Evolutionary conservation across 2,113 vertebrate genomes (phyloP), one percentile per base, ranked within the genome.

Genomic region (Lonchura striata): DNA sequence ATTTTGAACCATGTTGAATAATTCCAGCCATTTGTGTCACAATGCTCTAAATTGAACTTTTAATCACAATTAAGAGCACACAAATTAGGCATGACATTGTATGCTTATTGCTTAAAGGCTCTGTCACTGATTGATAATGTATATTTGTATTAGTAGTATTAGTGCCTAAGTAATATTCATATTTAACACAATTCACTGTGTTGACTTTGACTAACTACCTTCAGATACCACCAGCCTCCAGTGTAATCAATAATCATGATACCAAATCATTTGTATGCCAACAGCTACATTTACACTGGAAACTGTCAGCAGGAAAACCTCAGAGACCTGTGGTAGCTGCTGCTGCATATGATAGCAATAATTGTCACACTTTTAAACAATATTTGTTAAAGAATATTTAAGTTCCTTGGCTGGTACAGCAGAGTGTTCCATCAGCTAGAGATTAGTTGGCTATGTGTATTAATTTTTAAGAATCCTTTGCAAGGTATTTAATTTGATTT

Each of bases 171-270:
- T 97, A 95, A 96, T 93, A 96, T 50, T 97, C 92, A 61, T 94
- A 96, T 90, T 96, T 97, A 97, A 82, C 65, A 93, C 88, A 88
- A 61, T 84, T 84, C 77, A 25, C 72, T 60, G 13, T 96, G 94
- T 96, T 97, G 95, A 97, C 95, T 96, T 96, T 97, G 94, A 97
- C 82, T 96, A 97, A 96, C 88, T 96, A 88, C 92, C 72, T 95
- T 90, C 92, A 96, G 95, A 97, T 96, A 97, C 76, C 93, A 94
- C 65, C 82, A 68, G 82, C 88, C 95, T 92, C 95, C 72, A 35
- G 93, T 93, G 95, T 96, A 96, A 96, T 96, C 95, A 90, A 82
- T 96, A 96, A 95, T 91, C 94, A 42, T 88, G 92, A 86, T 96
- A 94, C 88, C 27, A 44, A 86, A 91, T 95, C 80, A 88, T 97